Percentiles rank a stretch among this genome's conserved stretches.
These are phyloP conservation scores for Xiphias gladius DNA, from an alignment of 2,113 vertebrate species.

Conservation along the genomic window DNA sequence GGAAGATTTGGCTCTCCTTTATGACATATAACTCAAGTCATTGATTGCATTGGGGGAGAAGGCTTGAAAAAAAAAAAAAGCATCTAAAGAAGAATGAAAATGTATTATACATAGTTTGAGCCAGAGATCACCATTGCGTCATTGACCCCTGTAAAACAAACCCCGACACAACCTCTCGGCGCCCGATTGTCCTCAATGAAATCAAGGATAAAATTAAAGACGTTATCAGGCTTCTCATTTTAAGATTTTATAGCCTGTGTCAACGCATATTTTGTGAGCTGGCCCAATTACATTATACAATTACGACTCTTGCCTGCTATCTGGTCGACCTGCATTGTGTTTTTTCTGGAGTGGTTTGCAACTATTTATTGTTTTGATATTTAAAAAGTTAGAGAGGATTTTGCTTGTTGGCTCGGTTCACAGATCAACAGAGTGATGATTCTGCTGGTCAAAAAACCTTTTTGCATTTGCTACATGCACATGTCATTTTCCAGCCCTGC, in stretches of 20 bases:
- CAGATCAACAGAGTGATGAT: too few species aligned
- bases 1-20: conserved; percentile 33
- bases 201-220: not conserved
- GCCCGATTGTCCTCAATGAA: not conserved
- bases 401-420: too few species aligned
- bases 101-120: not conserved
- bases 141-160: not conserved
- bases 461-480: too few species aligned
- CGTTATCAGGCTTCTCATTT: not conserved
- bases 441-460: too few species aligned
- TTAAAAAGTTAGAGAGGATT: too few species aligned
- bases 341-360: not conserved
- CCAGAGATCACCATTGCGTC: not conserved
- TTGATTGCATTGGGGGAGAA: not conserved
- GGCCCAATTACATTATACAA: not conserved
- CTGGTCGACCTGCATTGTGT: not conserved
- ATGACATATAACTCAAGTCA: conserved; percentile 16
- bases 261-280: not conserved
- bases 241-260: not conserved
- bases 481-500: too few species aligned
- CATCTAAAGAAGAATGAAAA: not conserved
- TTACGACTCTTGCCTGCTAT: not conserved
- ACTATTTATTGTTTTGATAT: not conserved
- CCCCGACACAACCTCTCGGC: not conserved
- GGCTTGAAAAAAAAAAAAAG: conserved; percentile 9